Evolutionary conservation across 2,888 invertebrate species (phyloP).

Genomic region (Brachynemurus nebulosus): DNA sequence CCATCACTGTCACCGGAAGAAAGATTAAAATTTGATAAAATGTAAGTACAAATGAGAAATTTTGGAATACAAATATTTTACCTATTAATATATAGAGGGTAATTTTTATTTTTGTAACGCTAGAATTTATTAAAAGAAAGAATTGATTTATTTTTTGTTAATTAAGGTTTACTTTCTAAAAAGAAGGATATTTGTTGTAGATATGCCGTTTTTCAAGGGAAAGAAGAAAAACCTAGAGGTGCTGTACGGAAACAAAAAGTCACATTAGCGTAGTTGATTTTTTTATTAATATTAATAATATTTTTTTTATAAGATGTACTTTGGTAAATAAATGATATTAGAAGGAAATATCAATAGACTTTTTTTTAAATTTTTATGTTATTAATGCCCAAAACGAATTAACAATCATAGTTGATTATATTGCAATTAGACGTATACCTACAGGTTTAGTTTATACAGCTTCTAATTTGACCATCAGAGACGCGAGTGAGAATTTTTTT

Average conservation of each 20-base stretch:
- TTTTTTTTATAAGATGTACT: too few species aligned
- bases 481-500: too few species aligned
- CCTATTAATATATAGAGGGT: too few species aligned
- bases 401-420: too few species aligned
- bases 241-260: constrained; percentile 2
- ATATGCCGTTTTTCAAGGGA: constrained; percentile 4
- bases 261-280: constrained; percentile 1
- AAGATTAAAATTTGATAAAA: constrained; percentile 53
- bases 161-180: not conserved
- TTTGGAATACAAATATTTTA: not conserved
- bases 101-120: not conserved
- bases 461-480: too few species aligned
- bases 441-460: too few species aligned
- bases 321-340: too few species aligned
- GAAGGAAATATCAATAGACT: too few species aligned
- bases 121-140: not conserved
- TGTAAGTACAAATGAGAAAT: constrained; percentile 50
- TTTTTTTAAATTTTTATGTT: too few species aligned
- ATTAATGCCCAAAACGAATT: too few species aligned
- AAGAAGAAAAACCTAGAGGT: not conserved
- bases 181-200: not conserved
- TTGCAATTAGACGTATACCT: too few species aligned
- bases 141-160: not conserved
- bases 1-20: constrained; percentile 64
- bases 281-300: too few species aligned